Conservation (phyloP, 2,113 vertebrate genomes). For the Pseudopipra pipra region DNA sequence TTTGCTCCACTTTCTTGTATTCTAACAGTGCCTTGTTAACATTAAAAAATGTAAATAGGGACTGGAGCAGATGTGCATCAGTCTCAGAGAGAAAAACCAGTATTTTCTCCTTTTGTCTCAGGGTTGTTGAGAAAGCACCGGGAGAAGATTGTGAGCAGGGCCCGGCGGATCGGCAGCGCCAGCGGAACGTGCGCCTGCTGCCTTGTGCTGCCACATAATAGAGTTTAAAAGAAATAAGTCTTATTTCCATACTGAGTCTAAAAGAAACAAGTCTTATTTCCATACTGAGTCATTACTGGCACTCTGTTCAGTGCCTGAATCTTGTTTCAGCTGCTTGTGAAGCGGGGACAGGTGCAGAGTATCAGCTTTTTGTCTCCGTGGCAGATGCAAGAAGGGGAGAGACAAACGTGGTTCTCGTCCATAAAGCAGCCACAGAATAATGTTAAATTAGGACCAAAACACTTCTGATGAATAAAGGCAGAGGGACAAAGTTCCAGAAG, state of each 20-base stretch:
- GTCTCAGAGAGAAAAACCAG: not conserved
- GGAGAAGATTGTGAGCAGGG: not conserved
- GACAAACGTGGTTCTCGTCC: not conserved
- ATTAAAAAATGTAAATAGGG: not conserved
- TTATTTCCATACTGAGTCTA: not conserved
- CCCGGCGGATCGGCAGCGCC: not conserved
- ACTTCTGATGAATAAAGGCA: constrained; percentile 1
- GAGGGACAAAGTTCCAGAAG: not conserved
- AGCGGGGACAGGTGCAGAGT: constrained; percentile 43
- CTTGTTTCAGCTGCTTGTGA: constrained; percentile 8
- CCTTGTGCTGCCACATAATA: not conserved
- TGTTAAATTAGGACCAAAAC: not conserved
- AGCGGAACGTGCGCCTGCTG: not conserved
- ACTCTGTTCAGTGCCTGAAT: not conserved
- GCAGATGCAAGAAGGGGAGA: constrained; percentile 24
- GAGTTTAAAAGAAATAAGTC: not conserved
- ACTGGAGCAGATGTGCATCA: not conserved
- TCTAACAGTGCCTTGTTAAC: not conserved
- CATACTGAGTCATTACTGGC: constrained; percentile 40
- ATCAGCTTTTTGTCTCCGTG: not conserved
- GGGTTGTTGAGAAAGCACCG: not conserved
- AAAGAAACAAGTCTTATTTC: constrained; percentile 42
- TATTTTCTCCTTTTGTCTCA: not conserved
- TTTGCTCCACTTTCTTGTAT: not conserved
- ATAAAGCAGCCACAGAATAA: constrained; percentile 24